These are phyloP conservation scores for Lucilia cuprina DNA, from an alignment of 1,140 invertebrate genomes.

Conservation along the genomic window DNA sequence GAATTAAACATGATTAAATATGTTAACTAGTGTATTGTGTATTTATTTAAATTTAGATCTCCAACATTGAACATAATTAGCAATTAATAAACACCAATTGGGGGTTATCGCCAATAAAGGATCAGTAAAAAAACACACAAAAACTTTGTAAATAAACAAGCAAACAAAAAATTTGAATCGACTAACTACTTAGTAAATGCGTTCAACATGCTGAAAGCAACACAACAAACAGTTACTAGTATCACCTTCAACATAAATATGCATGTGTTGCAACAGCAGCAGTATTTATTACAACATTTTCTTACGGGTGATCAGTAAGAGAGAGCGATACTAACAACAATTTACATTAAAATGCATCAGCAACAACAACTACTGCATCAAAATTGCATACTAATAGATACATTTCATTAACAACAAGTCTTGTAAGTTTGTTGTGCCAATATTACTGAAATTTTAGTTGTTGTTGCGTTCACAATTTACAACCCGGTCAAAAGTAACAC, in stretches of 20 bases:
- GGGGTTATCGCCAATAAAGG: constrained; percentile 15
- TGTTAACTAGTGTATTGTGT: too few relatives aligned
- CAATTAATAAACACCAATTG: constrained; percentile 36
- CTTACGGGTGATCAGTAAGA: background rate
- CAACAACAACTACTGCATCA: background rate
- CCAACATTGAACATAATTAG: constrained; percentile 10
- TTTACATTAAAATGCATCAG: constrained; percentile 5
- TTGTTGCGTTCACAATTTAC: background rate
- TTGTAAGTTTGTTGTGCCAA: background rate
- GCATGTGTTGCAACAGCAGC: background rate
- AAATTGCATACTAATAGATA: background rate
- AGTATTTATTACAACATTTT: background rate
- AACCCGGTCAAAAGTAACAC: background rate
- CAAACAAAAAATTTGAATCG: background rate
- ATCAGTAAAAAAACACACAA: background rate
- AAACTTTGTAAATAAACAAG: background rate
- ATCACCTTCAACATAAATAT: background rate
- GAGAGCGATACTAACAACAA: background rate
- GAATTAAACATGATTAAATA: background rate
- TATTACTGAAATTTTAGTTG: background rate
- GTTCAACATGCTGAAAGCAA: background rate
- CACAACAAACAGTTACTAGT: background rate
- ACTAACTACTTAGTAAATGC: background rate
- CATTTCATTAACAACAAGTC: background rate
- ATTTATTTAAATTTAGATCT: background rate